phyloP scores from a whole-genome alignment of 1,140 invertebrate species.

The Acromyrmex heyeri region DNA sequence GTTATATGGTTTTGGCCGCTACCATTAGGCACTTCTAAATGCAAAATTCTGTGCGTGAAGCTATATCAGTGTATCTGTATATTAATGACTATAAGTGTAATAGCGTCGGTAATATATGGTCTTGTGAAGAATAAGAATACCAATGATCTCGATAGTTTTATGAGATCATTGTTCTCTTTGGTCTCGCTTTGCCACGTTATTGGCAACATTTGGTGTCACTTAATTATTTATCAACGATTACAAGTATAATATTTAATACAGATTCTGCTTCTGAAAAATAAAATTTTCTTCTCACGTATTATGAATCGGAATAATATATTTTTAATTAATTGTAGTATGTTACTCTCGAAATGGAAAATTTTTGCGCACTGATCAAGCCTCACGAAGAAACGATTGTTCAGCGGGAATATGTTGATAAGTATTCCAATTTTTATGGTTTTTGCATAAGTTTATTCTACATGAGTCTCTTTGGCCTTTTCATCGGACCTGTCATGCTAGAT shows the following conservation, averaged over 20 bases:
- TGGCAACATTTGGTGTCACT: conserved; percentile 24
- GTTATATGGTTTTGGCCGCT: conserved; percentile 52
- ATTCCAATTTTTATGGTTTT: conserved; percentile 61
- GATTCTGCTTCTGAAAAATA: background rate
- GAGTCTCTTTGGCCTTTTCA: conserved; percentile 60
- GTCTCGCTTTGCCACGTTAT: conserved; percentile 18
- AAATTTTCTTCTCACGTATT: background rate
- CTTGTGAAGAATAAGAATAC: conserved; percentile 16
- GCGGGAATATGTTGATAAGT: conserved; percentile 32
- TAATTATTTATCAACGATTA: conserved; percentile 22
- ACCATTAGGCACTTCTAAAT: background rate
- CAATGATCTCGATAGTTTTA: background rate
- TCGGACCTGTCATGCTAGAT: conserved; percentile 64
- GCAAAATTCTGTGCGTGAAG: conserved; percentile 16
- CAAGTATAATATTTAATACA: conserved; percentile 30
- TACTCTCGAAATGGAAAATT: conserved; percentile 38
- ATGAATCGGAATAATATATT: background rate
- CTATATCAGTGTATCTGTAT: conserved; percentile 26
- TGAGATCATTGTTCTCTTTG: conserved; percentile 19
- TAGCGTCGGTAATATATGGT: conserved; percentile 3
- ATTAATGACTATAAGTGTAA: background rate
- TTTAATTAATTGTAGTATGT: conserved; percentile 14
- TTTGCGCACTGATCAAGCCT: background rate
- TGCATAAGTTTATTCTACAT: conserved; percentile 65
- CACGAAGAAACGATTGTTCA: conserved; percentile 22